Percentiles rank a stretch among this genome's conserved stretches.
Conservation (phyloP, 37 sponge, comb jelly and placozoan genomes). For the Eunapius fragilis region DNA sequence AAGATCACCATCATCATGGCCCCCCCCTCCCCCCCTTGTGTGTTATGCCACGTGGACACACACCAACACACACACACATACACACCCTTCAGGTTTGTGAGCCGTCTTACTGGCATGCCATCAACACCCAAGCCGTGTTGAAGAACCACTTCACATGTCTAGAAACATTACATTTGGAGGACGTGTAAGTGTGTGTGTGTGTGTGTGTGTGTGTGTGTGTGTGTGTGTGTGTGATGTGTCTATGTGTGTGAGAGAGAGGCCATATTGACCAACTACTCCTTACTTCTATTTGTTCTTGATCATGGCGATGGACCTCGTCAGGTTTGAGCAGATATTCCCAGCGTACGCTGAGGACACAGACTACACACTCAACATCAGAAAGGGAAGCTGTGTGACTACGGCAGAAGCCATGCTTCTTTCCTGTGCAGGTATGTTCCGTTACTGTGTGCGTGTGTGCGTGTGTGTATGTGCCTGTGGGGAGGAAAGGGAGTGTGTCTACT, state of each 20-base stretch:
- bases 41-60: too few relatives aligned
- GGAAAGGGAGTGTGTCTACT: too few relatives aligned
- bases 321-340: constrained; percentile 57
- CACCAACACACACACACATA: not conserved
- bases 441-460: constrained; percentile 16
- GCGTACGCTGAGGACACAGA: constrained; percentile 27
- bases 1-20: too few relatives aligned
- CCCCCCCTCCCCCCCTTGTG: too few relatives aligned
- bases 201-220: not conserved
- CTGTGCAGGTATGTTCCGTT: constrained; percentile 69
- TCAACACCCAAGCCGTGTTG: constrained; percentile 23
- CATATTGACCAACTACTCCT: not conserved
- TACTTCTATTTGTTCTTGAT: not conserved
- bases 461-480: constrained; percentile 21
- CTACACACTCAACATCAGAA: not conserved
- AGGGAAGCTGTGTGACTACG: constrained; percentile 61
- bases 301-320: not conserved
- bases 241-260: not conserved
- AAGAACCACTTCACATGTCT: constrained; percentile 16
- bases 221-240: not conserved
- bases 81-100: constrained; percentile 48
- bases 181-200: not conserved
- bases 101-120: constrained; percentile 44
- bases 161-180: not conserved
- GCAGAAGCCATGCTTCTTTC: constrained; percentile 59